Evolutionary conservation across 2,888 invertebrate genomes (phyloP).

Genomic region (Eutolmus rufibarbis): DNA sequence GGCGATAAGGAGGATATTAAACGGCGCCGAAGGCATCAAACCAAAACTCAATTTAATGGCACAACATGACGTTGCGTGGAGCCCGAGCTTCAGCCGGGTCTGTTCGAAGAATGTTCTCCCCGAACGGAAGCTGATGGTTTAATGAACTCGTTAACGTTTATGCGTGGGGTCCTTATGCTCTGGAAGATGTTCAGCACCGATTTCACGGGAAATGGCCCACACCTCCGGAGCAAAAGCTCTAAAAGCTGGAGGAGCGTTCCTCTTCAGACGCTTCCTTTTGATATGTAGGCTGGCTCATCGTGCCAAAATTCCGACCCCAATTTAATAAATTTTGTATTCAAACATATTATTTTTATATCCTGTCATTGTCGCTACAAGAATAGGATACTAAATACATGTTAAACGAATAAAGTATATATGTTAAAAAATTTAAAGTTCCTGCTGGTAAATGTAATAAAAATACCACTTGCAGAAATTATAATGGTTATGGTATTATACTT

Average conservation of each 20-base stretch:
- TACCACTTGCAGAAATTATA: too few species aligned
- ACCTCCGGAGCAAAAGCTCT: background rate
- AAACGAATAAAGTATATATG: background rate
- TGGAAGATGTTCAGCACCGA: background rate
- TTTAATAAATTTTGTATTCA: background rate
- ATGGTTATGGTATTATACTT: too few species aligned
- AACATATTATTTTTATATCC: background rate
- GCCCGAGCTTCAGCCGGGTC: background rate
- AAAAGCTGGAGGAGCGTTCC: background rate
- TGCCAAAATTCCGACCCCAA: background rate
- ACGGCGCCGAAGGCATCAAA: slow-evolving; percentile 40
- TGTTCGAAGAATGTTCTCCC: slow-evolving; percentile 36
- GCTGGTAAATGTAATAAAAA: too few species aligned
- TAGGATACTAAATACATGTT: background rate
- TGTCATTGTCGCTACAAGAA: background rate
- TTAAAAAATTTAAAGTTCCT: too few species aligned
- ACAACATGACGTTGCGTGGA: slow-evolving; percentile 32
- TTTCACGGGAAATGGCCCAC: background rate
- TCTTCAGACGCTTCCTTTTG: background rate
- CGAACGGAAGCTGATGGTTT: slow-evolving; percentile 51
- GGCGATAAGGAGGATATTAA: slow-evolving; percentile 40
- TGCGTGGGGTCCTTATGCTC: slow-evolving; percentile 47
- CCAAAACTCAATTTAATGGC: slow-evolving; percentile 35
- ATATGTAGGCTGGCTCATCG: background rate
- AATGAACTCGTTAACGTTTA: slow-evolving; percentile 51